phyloP scores from a whole-genome alignment of 2,888 invertebrate species.

The Perdita meconis region DNA sequence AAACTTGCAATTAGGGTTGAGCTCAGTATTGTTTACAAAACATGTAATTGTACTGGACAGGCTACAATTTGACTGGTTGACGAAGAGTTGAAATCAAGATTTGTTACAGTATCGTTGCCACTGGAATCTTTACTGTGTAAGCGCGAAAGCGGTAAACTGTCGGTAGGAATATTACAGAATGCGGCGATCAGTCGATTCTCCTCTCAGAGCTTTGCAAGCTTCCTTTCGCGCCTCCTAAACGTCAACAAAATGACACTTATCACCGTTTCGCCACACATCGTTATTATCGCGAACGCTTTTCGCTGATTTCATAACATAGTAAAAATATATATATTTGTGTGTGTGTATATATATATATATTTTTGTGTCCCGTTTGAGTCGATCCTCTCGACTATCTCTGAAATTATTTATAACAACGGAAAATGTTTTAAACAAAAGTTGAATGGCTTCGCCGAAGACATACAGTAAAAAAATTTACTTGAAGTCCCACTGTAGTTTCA shows the following conservation, averaged over 20 bases:
- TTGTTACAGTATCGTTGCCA: slow-evolving; percentile 15
- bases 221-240: slow-evolving; percentile 25
- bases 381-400: no score
- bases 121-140: slow-evolving; percentile 21
- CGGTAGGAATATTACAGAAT: slow-evolving; percentile 37
- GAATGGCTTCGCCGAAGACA: no score
- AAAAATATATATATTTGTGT: slow-evolving; percentile 65
- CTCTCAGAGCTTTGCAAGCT: slow-evolving; percentile 7
- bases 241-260: background rate
- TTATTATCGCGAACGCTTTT: slow-evolving; percentile 34
- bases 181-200: slow-evolving; percentile 22
- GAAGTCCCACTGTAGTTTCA: no score
- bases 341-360: slow-evolving; percentile 65
- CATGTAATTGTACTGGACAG: no score
- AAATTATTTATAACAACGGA: no score
- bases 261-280: slow-evolving; percentile 2
- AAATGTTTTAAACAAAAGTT: no score
- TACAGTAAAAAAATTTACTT: no score
- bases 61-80: background rate
- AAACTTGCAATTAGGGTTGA: no score
- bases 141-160: slow-evolving; percentile 32
- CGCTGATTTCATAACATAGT: slow-evolving; percentile 70
- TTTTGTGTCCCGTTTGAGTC: no score
- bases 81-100: background rate
- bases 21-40: no score